phyloP scores from a whole-genome alignment of 2,113 vertebrate species.

The Seriola rivoliana region DNA sequence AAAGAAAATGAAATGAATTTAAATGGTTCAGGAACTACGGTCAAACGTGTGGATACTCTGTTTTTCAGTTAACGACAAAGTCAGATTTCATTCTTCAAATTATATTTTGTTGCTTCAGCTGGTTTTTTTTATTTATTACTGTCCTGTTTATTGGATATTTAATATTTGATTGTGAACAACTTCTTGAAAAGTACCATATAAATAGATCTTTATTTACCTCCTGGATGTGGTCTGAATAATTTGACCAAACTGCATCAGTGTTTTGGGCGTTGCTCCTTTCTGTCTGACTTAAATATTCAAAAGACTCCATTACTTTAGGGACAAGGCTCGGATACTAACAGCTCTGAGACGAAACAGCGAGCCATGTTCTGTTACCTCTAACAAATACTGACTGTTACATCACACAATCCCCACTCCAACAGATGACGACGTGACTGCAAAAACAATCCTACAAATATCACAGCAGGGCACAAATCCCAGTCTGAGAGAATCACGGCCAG shows the following conservation, averaged over 20 bases:
- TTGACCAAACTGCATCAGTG: not conserved
- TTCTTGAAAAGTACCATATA: not conserved
- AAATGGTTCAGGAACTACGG: not conserved
- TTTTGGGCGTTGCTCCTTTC: not conserved
- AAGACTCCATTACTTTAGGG: slow-evolving; percentile 23
- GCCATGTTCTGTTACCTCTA: slow-evolving; percentile 31
- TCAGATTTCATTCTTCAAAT: not conserved
- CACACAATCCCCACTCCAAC: slow-evolving; percentile 14
- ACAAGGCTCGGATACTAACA: slow-evolving; percentile 25
- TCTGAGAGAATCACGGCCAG: slow-evolving; percentile 29
- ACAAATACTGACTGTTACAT: slow-evolving; percentile 41
- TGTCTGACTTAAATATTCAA: slow-evolving; percentile 36
- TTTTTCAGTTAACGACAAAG: too few relatives aligned
- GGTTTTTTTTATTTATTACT: too few relatives aligned
- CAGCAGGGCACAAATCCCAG: slow-evolving; percentile 29
- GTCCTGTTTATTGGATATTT: too few relatives aligned
- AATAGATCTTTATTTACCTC: not conserved
- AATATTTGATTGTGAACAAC: not conserved
- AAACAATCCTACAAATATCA: slow-evolving; percentile 43
- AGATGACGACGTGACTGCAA: slow-evolving; percentile 33
- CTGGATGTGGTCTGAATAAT: not conserved
- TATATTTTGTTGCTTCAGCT: not conserved
- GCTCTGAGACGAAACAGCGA: slow-evolving; percentile 28
- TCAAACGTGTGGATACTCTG: not conserved
- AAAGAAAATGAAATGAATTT: not conserved